Evolutionary conservation across 2,888 invertebrate genomes (phyloP), one percentile per base, ranked within the genome.

Genomic region (Meta bourneti): DNA sequence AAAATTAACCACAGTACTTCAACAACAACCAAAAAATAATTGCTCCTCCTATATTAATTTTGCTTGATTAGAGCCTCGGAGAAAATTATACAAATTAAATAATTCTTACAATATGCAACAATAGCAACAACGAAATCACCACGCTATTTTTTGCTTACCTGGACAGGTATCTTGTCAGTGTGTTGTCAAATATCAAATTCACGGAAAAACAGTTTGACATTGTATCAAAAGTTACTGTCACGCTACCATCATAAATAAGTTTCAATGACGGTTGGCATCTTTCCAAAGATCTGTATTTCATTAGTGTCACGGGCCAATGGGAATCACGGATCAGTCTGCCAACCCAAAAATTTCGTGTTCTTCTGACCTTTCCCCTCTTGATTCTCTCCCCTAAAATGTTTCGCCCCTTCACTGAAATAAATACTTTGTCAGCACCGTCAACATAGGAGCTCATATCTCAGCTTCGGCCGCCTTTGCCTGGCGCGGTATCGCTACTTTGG

Each of bases 391-490:
- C 87, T 91, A 87, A 91, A 91, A 91, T 91, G 91, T 91, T 91
- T 91, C 87, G 91, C 89, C 91, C 91, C 78, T 91, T 77, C 87
- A 71, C 78, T 34, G 81, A 91, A 87, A 86, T 86, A 91, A 91
- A 91, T 87, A 91, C 87, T 91, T 91, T 87, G 87, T 87, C 91
- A 86, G 91, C 86, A 91, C 87, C 87, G 91, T 87, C 91, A 91
- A 91, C 91, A 87, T 87, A 49, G 91, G 78, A 91, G 91, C 87
- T 82, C 91, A 78, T 86, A 82, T 86, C 86, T 77, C 85, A 77
- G 72, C 19, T n/a, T 19, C 69, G 54, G 77, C 13, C 54, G 72
- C 72, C 16, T 54, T 9, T 5, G 8, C 20, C 87, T 91, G 87
- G 91, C 91, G 90, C 19, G 49, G 7, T 20, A 54, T 85, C 85